Percentiles rank a stretch among this genome's conserved stretches.
These are phyloP conservation scores for Trachelus troglodyta DNA, from an alignment of 2,888 invertebrate genomes.

Conservation along the genomic window DNA sequence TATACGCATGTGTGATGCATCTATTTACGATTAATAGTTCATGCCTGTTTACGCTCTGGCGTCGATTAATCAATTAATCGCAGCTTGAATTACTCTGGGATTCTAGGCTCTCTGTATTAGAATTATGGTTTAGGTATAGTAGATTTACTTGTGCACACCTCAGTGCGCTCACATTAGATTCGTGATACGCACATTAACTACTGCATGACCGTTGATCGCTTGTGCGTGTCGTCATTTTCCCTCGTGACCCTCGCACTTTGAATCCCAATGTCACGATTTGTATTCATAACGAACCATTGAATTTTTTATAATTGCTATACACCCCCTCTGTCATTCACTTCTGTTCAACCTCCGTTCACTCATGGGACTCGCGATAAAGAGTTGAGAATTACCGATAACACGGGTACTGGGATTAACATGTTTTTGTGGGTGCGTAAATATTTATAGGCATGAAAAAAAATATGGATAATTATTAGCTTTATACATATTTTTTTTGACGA, in stretches of 20 bases:
- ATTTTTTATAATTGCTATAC: conserved; percentile 34
- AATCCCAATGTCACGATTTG: conserved; percentile 49
- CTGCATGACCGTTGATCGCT: background rate
- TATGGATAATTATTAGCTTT: background rate
- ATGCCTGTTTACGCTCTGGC: background rate
- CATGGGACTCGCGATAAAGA: background rate
- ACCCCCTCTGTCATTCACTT: background rate
- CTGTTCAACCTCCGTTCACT: background rate
- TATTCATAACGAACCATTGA: conserved; percentile 50
- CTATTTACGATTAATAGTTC: background rate
- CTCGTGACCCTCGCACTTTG: background rate
- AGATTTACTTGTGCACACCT: background rate
- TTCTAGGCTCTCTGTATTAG: background rate
- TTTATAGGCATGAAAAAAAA: background rate
- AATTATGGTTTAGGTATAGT: background rate
- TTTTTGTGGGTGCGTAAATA: background rate
- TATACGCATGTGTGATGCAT: background rate
- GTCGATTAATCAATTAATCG: conserved; percentile 26
- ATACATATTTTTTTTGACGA: background rate
- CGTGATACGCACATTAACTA: background rate
- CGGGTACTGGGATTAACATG: background rate
- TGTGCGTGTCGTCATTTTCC: background rate
- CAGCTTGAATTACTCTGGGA: conserved; percentile 16
- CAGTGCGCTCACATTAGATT: background rate
- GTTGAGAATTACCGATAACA: background rate